phyloP scores from a whole-genome alignment of 2,888 invertebrate genomes.

The Ceramica pisi region DNA sequence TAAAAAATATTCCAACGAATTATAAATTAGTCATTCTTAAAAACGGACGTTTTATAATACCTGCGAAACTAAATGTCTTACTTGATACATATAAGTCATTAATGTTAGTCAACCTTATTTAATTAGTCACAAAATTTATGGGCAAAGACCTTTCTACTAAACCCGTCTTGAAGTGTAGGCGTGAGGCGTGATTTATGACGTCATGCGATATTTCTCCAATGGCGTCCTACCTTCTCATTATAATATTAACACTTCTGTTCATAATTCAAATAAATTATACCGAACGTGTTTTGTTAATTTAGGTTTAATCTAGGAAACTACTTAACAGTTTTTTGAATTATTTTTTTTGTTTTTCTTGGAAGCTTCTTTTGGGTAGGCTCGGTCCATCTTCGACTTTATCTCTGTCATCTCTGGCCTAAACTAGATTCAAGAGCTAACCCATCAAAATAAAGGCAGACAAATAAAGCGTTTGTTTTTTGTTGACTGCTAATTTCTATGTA shows the following conservation, averaged over 20 bases:
- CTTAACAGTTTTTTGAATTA: neutral
- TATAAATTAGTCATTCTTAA: slow-evolving; percentile 60
- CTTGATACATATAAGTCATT: slow-evolving; percentile 54
- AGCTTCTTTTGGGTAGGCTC: too few species aligned
- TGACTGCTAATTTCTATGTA: neutral
- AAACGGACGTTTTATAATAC: slow-evolving; percentile 21
- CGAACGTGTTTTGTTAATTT: slow-evolving; percentile 43
- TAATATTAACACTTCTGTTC: slow-evolving; percentile 71
- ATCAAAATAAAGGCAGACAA: too few species aligned
- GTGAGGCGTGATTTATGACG: slow-evolving; percentile 62
- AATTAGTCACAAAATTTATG: slow-evolving; percentile 65
- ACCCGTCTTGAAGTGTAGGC: slow-evolving; percentile 60
- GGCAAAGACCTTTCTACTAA: slow-evolving; percentile 47
- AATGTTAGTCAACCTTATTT: slow-evolving; percentile 57
- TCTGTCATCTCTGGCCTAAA: too few species aligned
- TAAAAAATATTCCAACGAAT: slow-evolving; percentile 49
- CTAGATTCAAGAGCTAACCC: too few species aligned
- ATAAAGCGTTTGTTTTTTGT: neutral
- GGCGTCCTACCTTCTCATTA: slow-evolving; percentile 78
- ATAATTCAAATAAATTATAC: slow-evolving; percentile 54
- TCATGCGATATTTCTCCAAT: slow-evolving; percentile 75
- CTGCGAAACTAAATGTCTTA: slow-evolving; percentile 37
- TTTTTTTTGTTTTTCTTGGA: neutral
- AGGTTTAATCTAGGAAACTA: slow-evolving; percentile 12
- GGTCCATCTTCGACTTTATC: too few species aligned